Evolutionary conservation across 1,140 invertebrate species (phyloP).

Genomic region (Adoxophyes honmai): DNA sequence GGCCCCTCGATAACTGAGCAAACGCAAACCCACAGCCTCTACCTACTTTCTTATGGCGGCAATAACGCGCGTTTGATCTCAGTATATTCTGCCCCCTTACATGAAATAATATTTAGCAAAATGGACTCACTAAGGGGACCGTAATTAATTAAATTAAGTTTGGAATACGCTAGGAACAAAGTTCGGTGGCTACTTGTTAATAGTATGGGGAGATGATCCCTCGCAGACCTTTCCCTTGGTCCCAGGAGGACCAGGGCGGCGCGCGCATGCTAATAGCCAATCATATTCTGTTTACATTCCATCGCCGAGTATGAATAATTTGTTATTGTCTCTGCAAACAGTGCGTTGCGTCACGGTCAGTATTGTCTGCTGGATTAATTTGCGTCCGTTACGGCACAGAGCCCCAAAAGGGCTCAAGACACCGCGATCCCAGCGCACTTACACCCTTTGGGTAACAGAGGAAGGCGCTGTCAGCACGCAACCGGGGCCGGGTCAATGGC

Average conservation of each 20-base stretch:
- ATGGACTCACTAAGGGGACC: slow-evolving; percentile 57
- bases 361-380: slow-evolving; percentile 72
- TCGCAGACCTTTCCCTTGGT: slow-evolving; percentile 40
- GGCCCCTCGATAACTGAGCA: neutral
- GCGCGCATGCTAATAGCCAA: slow-evolving; percentile 70
- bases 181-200: slow-evolving; percentile 66
- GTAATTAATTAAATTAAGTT: slow-evolving; percentile 75
- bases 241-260: slow-evolving; percentile 28
- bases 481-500: slow-evolving; percentile 6
- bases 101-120: slow-evolving; percentile 70
- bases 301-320: slow-evolving; percentile 76
- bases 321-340: slow-evolving; percentile 74
- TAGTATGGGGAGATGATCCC: slow-evolving; percentile 65
- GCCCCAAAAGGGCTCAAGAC: slow-evolving; percentile 15
- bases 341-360: slow-evolving; percentile 56
- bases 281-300: slow-evolving; percentile 77
- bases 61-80: slow-evolving; percentile 41
- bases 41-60: slow-evolving; percentile 8
- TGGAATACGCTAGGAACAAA: slow-evolving; percentile 68
- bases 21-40: neutral
- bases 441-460: neutral
- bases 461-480: slow-evolving; percentile 11
- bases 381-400: slow-evolving; percentile 36
- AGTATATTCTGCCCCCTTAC: slow-evolving; percentile 36
- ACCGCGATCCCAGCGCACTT: neutral